Conservation (phyloP, 2,113 vertebrate genomes). For the Atlantisia rogersi region DNA sequence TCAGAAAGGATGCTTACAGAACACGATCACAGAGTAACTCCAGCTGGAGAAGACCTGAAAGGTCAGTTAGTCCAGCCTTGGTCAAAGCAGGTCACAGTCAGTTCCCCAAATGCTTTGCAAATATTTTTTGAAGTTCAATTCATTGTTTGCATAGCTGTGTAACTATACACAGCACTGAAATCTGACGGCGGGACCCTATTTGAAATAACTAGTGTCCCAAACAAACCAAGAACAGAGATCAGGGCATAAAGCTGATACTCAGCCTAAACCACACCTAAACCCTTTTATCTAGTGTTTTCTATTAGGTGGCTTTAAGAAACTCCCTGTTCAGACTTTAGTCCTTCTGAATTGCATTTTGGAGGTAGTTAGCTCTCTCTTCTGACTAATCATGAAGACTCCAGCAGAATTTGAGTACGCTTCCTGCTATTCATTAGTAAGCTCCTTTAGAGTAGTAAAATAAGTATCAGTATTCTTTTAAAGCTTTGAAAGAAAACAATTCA, state of each 20-base stretch:
- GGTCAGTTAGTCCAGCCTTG: background rate
- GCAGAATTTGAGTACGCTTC: background rate
- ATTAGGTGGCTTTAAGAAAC: background rate
- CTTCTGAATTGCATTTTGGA: background rate
- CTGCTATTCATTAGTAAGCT: background rate
- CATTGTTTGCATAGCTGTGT: background rate
- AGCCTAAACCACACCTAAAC: background rate
- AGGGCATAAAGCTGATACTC: background rate
- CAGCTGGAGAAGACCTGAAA: background rate
- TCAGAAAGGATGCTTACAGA: background rate
- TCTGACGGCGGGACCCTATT: background rate
- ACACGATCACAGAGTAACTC: background rate
- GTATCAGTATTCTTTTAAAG: background rate
- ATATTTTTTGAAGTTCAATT: background rate
- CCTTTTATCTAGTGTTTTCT: background rate
- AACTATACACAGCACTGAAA: background rate
- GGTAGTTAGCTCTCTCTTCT: background rate
- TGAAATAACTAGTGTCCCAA: background rate
- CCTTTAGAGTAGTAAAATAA: background rate
- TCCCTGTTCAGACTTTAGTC: background rate
- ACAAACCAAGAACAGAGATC: background rate
- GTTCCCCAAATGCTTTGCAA: background rate
- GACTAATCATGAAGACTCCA: background rate
- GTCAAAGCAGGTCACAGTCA: background rate
- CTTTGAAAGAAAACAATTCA: constrained; percentile 11